phyloP scores from a whole-genome alignment of 1,140 invertebrate species.

The Halotydeus destructor region DNA sequence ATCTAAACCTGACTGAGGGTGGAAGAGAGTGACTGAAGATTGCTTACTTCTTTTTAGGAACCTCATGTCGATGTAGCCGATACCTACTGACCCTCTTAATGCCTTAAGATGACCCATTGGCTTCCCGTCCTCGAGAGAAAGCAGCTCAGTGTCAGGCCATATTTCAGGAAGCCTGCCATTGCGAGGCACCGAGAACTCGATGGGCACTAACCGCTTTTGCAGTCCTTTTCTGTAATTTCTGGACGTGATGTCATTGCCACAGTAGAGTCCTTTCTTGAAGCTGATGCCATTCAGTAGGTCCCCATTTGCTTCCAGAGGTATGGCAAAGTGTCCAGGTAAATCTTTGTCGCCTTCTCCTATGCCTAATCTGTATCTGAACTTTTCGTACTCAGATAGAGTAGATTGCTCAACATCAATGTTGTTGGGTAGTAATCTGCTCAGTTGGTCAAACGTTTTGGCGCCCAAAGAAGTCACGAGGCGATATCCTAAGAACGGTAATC shows the following conservation, averaged over 20 bases:
- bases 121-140: too few relatives aligned
- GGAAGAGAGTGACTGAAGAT: too few relatives aligned
- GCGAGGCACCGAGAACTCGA: too few relatives aligned
- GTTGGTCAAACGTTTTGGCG: background rate
- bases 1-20: too few relatives aligned
- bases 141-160: too few relatives aligned
- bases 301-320: conserved; percentile 80
- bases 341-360: conserved; percentile 67
- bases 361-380: conserved; percentile 54
- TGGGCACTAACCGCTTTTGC: conserved; percentile 6
- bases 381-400: conserved; percentile 11
- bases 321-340: conserved; percentile 49
- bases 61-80: too few relatives aligned
- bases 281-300: conserved; percentile 84
- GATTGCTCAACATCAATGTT: conserved; percentile 1
- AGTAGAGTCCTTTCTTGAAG: conserved; percentile 56
- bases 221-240: conserved; percentile 5
- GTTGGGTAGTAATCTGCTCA: background rate
- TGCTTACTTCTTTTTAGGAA: too few relatives aligned
- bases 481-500: conserved; percentile 5
- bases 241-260: conserved; percentile 40
- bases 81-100: too few relatives aligned
- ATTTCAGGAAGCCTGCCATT: too few relatives aligned
- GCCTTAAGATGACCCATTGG: too few relatives aligned
- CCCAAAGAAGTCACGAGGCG: conserved; percentile 5